phyloP scores from a whole-genome alignment of 2,888 invertebrate species.

The Stenchaetothrips biformis region DNA sequence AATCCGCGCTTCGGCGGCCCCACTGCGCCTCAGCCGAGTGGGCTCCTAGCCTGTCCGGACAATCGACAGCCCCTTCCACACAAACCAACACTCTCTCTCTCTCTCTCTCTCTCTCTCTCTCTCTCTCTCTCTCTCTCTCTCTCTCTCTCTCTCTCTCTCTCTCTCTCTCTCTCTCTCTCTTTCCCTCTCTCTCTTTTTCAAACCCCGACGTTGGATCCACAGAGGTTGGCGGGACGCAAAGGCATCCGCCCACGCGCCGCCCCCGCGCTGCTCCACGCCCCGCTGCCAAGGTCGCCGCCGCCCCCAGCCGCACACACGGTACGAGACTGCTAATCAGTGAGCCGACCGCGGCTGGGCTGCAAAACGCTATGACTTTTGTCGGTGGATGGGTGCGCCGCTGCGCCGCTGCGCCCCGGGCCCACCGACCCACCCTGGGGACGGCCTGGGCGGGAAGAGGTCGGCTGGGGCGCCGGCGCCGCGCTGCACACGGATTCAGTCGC shows the following conservation, averaged over 20 bases:
- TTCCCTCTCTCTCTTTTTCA: neutral
- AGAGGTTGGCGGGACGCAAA: neutral
- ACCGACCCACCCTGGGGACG: too few species aligned
- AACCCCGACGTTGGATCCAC: neutral
- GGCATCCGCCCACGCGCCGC: neutral
- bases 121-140: neutral
- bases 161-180: neutral
- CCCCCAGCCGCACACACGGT: neutral
- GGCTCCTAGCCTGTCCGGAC: neutral
- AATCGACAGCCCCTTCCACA: neutral
- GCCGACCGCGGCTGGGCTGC: too few species aligned
- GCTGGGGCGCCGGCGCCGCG: too few species aligned
- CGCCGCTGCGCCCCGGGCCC: too few species aligned
- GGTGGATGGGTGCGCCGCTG: too few species aligned
- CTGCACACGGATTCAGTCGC: constrained; percentile 2
- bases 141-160: neutral
- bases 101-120: neutral
- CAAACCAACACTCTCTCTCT: neutral
- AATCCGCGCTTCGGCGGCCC: neutral
- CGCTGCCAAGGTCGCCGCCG: neutral
- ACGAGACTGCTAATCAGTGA: too few species aligned
- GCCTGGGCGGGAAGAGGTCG: too few species aligned
- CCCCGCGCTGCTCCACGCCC: neutral
- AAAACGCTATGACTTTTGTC: too few species aligned
- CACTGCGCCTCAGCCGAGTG: neutral